These are phyloP conservation scores for Calypte anna DNA, from an alignment of 2,113 vertebrate genomes.

Conservation along the genomic window DNA sequence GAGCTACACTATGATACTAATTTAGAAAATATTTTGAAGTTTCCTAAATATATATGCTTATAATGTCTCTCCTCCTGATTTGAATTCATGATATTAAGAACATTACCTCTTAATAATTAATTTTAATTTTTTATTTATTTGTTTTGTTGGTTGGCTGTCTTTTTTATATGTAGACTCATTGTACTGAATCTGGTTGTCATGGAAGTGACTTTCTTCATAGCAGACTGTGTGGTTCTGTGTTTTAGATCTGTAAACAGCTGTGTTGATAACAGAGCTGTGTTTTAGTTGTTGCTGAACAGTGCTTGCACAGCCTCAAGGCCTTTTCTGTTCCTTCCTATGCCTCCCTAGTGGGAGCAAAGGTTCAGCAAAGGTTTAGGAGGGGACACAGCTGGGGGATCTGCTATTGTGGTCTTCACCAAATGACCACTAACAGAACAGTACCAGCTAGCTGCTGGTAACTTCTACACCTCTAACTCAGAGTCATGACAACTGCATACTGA, in stretches of 20 bases:
- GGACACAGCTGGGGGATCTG: no score
- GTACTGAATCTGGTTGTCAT: background rate
- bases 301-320: background rate
- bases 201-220: background rate
- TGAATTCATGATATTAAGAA: background rate
- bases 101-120: background rate
- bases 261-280: background rate
- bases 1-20: background rate
- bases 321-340: background rate
- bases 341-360: accelerated
- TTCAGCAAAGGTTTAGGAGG: background rate
- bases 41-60: background rate
- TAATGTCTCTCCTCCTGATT: background rate
- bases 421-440: no score
- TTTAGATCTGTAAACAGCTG: background rate
- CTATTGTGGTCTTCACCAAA: no score
- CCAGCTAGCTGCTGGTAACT: no score
- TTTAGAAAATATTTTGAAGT: background rate
- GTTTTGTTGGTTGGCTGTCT: background rate
- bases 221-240: background rate
- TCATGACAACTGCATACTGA: no score
- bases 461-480: no score
- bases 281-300: background rate
- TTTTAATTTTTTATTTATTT: background rate
- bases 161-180: accelerated